Percentiles rank a stretch among this genome's conserved stretches.
Evolutionary conservation across 2,797 vertebrate genomes (phyloP).

Genomic region (Myotis pilosus): DNA sequence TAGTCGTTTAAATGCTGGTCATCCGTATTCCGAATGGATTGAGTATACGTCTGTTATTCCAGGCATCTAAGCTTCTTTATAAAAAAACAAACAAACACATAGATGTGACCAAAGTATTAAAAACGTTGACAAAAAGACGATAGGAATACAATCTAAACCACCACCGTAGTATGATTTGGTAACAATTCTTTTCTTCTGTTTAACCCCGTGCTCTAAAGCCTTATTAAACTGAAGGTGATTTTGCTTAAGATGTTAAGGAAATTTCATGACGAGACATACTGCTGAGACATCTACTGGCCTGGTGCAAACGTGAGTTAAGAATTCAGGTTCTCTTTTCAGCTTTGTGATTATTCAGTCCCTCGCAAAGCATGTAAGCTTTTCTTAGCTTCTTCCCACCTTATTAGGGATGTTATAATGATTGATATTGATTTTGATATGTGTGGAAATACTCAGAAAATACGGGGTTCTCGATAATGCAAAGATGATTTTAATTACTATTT

Average conservation of each 20-base stretch:
- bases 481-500: constrained; percentile 20
- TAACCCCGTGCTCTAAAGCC: not conserved
- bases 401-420: not conserved
- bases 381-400: not conserved
- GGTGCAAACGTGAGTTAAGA: not conserved
- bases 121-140: not conserved
- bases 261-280: not conserved
- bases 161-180: not conserved
- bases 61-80: not conserved
- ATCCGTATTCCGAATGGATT: not conserved
- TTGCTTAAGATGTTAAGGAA: not conserved
- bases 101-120: not conserved
- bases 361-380: not conserved
- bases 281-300: not conserved
- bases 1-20: not conserved
- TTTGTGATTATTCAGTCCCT: constrained; percentile 2
- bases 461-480: not conserved
- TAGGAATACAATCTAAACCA: not conserved
- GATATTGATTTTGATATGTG: not conserved
- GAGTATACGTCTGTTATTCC: not conserved
- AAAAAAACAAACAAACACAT: not conserved
- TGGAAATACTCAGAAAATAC: constrained; percentile 7
- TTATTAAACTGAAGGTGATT: not conserved
- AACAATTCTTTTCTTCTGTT: not conserved
- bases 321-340: not conserved